Conservation (phyloP, 1,140 invertebrate genomes). For the Thaumatotibia leucotreta region DNA sequence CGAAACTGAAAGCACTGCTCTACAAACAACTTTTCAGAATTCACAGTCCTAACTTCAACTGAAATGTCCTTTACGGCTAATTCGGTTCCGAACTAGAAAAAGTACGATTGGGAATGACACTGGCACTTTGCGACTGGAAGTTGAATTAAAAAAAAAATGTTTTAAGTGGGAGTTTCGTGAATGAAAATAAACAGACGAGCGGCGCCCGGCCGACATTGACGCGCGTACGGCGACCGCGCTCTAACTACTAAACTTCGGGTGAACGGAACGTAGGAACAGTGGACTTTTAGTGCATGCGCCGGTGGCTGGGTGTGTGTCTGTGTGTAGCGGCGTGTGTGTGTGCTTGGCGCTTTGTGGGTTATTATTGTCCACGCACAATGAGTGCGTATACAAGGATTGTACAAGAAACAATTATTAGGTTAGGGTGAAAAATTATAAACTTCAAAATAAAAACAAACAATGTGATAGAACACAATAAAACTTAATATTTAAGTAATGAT, state of each 20-base stretch:
- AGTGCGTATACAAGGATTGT: constrained; percentile 30
- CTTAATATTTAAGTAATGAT: too few species aligned
- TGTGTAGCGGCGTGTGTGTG: constrained; percentile 7
- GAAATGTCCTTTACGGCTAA: constrained; percentile 27
- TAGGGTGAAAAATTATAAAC: background rate
- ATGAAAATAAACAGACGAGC: constrained; percentile 46
- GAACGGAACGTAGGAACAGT: constrained; percentile 32
- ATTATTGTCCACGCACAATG: constrained; percentile 63
- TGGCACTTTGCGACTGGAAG: constrained; percentile 16
- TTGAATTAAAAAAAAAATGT: constrained; percentile 22
- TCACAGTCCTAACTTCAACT: constrained; percentile 37
- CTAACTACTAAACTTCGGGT: constrained; percentile 49
- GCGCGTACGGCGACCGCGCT: constrained; percentile 55
- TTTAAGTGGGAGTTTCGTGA: constrained; percentile 49
- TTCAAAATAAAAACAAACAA: background rate
- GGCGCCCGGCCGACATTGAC: constrained; percentile 29
- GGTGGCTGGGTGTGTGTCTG: constrained; percentile 23
- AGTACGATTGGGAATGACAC: constrained; percentile 21
- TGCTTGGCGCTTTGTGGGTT: constrained; percentile 50
- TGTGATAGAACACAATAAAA: background rate
- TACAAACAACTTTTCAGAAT: constrained; percentile 60
- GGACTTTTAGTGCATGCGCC: constrained; percentile 39
- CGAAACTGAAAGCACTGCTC: constrained; percentile 65
- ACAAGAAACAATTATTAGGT: constrained; percentile 57
- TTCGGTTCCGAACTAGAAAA: constrained; percentile 22